A percentile compares a stretch with the other conserved stretches of the same genome.
These are phyloP conservation scores for Coenonympha glycerion DNA, from an alignment of 2,888 invertebrate genomes.

Conservation along the genomic window DNA sequence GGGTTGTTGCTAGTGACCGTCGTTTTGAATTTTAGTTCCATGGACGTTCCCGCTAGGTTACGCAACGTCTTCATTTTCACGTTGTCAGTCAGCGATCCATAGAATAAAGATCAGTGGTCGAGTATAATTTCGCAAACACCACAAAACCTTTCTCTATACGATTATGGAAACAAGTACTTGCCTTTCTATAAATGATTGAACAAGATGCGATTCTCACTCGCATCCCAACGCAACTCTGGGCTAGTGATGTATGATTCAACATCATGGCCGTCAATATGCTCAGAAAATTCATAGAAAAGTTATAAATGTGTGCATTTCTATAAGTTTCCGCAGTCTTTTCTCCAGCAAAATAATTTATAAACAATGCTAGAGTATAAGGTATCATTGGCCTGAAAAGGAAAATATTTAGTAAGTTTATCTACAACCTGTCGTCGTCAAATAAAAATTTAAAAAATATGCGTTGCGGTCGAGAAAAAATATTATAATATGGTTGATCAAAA, in stretches of 20 bases:
- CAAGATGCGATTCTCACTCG: conserved; percentile 84
- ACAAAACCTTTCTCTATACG: no score
- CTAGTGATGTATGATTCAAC: conserved; percentile 78
- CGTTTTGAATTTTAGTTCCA: no score
- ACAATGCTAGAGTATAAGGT: conserved; percentile 77
- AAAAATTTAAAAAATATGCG: no score
- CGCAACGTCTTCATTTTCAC: no score
- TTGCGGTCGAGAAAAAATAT: no score
- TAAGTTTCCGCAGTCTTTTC: conserved; percentile 62
- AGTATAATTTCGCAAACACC: no score
- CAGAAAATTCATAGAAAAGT: conserved; percentile 76
- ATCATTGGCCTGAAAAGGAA: conserved; percentile 75
- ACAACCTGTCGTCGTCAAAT: no score
- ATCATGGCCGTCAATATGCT: conserved; percentile 77
- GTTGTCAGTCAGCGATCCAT: no score
- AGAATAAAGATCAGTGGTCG: no score
- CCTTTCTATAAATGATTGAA: conserved; percentile 89
- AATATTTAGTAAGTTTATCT: neutral
- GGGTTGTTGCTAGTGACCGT: no score
- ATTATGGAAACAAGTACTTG: conserved; percentile 41
- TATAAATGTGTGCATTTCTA: conserved; percentile 80
- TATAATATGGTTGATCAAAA: no score
- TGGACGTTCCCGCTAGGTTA: no score
- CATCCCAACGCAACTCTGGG: conserved; percentile 82
- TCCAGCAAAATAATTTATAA: conserved; percentile 79